Evolutionary conservation across 1,140 invertebrate genomes (phyloP), one percentile per base, ranked within the genome.

Genomic region (Tribolium madens): DNA sequence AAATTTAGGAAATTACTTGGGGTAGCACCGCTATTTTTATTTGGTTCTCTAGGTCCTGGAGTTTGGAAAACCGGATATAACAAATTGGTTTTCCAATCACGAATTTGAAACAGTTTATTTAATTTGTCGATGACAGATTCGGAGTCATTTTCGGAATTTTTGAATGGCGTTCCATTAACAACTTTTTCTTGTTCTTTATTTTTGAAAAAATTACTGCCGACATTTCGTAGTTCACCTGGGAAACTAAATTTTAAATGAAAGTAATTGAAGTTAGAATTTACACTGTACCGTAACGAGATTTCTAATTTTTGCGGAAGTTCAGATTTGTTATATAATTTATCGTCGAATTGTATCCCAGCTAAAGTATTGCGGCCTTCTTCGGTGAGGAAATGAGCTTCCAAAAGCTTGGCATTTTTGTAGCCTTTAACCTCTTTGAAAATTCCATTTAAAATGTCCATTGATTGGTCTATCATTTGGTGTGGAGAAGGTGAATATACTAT

Each of bases 31-130:
- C 87, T 86, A 68, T 82, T 84, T 42, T 87, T 84, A 18, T 87
- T 81, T 57, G 88, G 87, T 21, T 87, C 86, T 73, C 93, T 85
- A 3, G 93, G 93, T 3, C 93, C 92, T 12, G 91, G 87, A 15
- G 86, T 83, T 80, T 92, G 91, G 83, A 92, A 93, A 5, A 92
- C 64, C 2, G 92, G 92, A 85, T 90, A 94, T 15, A 91, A 83
- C 9, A 91, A 85, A 79, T 92, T 88, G 0, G 93, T 94, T 73
- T 87, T 86, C 92, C 93, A 94, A 72, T 88, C 89, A 1, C 31
- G 57, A 33, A 64, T 33, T 12, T 33, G 1, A 33, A 64, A 64
- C 10, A 64, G 3, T 64, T 31, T 33, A 13, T 64, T 33, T 26
- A 64, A 14, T 14, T 33, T 64, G 21, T 33, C 57, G 1, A 64